Conservation (phyloP, 2,797 vertebrate species). For the Microctenopoma stevenorrisi region DNA sequence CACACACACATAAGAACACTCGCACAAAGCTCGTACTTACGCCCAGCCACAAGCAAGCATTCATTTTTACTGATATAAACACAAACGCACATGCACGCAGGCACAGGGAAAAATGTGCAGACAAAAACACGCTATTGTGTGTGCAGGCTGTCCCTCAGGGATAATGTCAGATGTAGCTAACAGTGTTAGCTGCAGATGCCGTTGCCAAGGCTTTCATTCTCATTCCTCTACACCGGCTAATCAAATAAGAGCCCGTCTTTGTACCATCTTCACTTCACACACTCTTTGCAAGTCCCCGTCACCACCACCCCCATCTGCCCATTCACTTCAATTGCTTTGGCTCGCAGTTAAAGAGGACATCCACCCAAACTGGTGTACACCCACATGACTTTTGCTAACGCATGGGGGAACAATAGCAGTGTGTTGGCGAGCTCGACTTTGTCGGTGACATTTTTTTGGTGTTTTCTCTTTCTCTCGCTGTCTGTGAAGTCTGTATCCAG, state of each 20-base stretch:
- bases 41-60: conserved; percentile 21
- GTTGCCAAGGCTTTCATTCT: conserved; percentile 62
- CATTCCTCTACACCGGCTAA: conserved; percentile 59
- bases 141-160: conserved; percentile 46
- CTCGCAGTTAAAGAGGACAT: conserved; percentile 69
- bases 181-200: conserved; percentile 55
- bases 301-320: conserved; percentile 47
- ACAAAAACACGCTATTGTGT: conserved; percentile 20
- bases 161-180: conserved; percentile 65
- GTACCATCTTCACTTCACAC: conserved; percentile 71
- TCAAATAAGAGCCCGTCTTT: conserved; percentile 70
- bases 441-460: conserved; percentile 61
- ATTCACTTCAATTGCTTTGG: conserved; percentile 72
- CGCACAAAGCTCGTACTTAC: conserved; percentile 16
- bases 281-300: conserved; percentile 61
- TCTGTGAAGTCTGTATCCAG: conserved; percentile 79
- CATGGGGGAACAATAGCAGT: conserved; percentile 58
- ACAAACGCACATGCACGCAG: conserved; percentile 19
- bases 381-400: conserved; percentile 71
- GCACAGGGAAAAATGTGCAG: conserved; percentile 7
- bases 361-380: conserved; percentile 70
- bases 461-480: conserved; percentile 65
- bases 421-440: conserved; percentile 72
- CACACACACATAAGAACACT: conserved; percentile 25
- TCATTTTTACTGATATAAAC: conserved; percentile 27